Evolutionary conservation across 1,140 invertebrate species (phyloP), one percentile per base, ranked within the genome.

Genomic region (Drosophila leontia): DNA sequence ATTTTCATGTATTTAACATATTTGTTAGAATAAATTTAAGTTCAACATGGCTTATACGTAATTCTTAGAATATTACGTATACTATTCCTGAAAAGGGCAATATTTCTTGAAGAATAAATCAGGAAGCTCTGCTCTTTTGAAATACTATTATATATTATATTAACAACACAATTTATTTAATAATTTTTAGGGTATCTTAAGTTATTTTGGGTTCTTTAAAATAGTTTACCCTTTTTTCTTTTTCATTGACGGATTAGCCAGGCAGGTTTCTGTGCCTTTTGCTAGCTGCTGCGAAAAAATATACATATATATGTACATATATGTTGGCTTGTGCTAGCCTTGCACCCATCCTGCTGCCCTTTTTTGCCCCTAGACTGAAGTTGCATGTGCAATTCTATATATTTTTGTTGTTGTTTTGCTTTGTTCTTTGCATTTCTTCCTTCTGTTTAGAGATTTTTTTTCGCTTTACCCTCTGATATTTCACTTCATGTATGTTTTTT

Each of bases 371-470:
- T 29, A 19, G 11, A 50, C 78, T 63, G 63, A 63, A 44, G 78
- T 87, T 87, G 80, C 83, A 87, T 80, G 83, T 78, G 80, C 76
- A 83, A 35, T 50, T 72, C 51, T 51, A 32, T 68, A 55, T 74
- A 5, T 19, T 39, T 34, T 50, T 23, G 1, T 29, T 29, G 26
- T 29, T 29, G 26, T 39, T 39, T 17, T 11, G 11, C 17, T 58
- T 56, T 3, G 19, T 41, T 60, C 65, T 55, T 57, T 34, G 44
- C 42, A 57, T 69, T 62, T 60, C 68, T 63, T 65, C 32, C 56
- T 60, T 60, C 56, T 80, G 48, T 61, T 68, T 68, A 56, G 47
- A 67, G 62, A 70, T 78, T 75, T 56, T 61, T 61, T 53, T 67
- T 56, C 6, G n/a, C 15, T 50, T 32, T 6, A 42, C 62, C 62